These are phyloP conservation scores for Hymenochirus boettgeri DNA, from an alignment of 2,113 vertebrate species.

Conservation along the genomic window DNA sequence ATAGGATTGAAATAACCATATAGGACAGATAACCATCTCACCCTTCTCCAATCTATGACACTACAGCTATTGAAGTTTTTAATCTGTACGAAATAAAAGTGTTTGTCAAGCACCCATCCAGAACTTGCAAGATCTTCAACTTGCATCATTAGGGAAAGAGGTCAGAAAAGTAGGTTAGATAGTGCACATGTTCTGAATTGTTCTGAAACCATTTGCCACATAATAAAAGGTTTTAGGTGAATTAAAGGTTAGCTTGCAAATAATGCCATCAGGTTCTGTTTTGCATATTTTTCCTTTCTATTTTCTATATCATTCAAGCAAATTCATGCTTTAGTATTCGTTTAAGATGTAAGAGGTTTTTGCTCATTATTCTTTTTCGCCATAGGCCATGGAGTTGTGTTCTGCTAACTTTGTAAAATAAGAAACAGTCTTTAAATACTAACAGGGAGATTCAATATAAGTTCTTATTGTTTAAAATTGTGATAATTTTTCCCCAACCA, in stretches of 20 bases:
- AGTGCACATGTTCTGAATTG: neutral
- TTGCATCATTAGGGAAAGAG: constrained; percentile 34
- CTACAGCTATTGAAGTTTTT: constrained; percentile 26
- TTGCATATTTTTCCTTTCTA: no score
- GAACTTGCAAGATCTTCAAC: constrained; percentile 6
- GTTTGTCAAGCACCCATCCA: neutral
- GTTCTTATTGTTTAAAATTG: no score
- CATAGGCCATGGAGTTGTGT: no score
- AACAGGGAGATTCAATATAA: no score
- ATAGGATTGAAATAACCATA: constrained; percentile 36
- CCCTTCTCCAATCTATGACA: constrained; percentile 17
- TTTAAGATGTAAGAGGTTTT: no score
- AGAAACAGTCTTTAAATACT: no score
- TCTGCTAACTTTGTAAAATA: no score
- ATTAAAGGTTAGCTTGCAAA: neutral
- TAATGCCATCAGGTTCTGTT: constrained; percentile 3
- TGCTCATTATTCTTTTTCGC: no score
- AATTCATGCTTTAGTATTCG: no score
- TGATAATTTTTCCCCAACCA: no score
- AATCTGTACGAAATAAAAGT: constrained; percentile 11
- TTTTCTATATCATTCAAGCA: no score
- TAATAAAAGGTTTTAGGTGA: neutral
- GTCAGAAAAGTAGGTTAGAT: constrained; percentile 31
- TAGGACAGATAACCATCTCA: constrained; percentile 15
- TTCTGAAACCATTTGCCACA: no score